phyloP scores from a whole-genome alignment of 2,888 invertebrate genomes.

The Isoperla grammatica region DNA sequence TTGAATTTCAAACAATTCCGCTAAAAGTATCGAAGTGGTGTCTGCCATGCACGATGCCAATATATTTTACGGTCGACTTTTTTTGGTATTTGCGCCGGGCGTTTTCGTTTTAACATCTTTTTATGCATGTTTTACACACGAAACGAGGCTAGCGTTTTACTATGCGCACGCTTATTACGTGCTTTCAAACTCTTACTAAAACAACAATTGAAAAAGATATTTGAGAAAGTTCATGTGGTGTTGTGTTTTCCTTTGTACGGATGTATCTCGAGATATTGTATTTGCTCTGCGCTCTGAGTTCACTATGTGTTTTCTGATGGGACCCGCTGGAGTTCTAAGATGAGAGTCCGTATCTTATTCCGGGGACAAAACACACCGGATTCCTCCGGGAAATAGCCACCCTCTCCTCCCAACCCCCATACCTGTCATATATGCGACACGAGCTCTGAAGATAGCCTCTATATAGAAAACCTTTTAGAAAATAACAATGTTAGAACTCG shows the following conservation, averaged over 20 bases:
- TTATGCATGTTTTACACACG: too few relatives aligned
- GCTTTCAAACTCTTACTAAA: background rate
- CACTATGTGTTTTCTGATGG: background rate
- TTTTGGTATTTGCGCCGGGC: too few relatives aligned
- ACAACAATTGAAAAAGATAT: background rate
- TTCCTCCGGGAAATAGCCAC: slow-evolving; percentile 14
- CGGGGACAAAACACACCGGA: slow-evolving; percentile 6
- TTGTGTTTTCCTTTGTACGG: slow-evolving; percentile 5
- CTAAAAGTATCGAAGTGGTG: too few relatives aligned
- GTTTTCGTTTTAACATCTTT: too few relatives aligned
- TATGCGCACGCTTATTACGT: background rate
- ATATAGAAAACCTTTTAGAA: slow-evolving; percentile 4
- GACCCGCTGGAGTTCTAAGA: slow-evolving; percentile 10
- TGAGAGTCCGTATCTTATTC: slow-evolving; percentile 18
- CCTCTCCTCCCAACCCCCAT: background rate
- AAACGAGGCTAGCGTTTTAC: too few relatives aligned
- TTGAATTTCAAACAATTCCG: too few relatives aligned
- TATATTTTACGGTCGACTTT: too few relatives aligned
- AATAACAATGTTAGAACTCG: slow-evolving; percentile 9
- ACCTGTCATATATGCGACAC: slow-evolving; percentile 15
- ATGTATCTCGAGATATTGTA: background rate
- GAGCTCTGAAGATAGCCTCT: background rate
- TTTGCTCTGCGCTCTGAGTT: too few relatives aligned
- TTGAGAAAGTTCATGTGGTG: background rate
- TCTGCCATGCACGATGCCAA: too few relatives aligned